These are phyloP conservation scores for Telmatherina bonti DNA, from an alignment of 2,797 vertebrate species.

Conservation along the genomic window DNA sequence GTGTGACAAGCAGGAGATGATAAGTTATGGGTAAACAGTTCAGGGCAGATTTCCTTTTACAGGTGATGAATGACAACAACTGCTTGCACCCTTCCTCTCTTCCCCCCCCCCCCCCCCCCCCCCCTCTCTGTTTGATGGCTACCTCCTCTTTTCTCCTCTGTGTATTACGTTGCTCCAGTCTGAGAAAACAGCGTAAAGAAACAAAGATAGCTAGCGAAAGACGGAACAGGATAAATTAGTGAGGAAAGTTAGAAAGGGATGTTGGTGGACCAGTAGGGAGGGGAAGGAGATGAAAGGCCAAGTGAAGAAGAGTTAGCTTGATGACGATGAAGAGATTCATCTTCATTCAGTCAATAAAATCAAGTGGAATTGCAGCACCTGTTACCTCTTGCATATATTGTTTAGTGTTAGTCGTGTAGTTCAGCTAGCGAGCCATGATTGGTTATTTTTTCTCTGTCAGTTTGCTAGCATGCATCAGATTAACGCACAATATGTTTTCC, in stretches of 20 bases:
- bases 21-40: constrained; percentile 81
- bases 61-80: constrained; percentile 81
- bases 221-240: constrained; percentile 18
- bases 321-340: constrained; percentile 24
- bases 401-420: not conserved
- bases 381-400: not conserved
- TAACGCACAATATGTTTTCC: constrained; percentile 8
- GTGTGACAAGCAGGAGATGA: constrained; percentile 69
- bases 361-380: constrained; percentile 24
- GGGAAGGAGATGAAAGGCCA: constrained; percentile 14
- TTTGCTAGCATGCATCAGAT: not conserved
- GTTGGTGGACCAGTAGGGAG: constrained; percentile 44
- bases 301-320: constrained; percentile 11
- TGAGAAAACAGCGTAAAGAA: constrained; percentile 65
- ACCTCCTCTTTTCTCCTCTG: constrained; percentile 36
- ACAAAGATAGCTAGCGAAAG: constrained; percentile 52
- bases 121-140: constrained; percentile 40
- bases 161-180: constrained; percentile 59
- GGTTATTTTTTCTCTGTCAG: constrained; percentile 5
- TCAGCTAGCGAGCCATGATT: constrained; percentile 10
- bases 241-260: constrained; percentile 31
- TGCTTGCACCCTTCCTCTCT: constrained; percentile 50
- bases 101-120: constrained; percentile 31
- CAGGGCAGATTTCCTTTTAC: constrained; percentile 74
- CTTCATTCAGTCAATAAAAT: constrained; percentile 32